Evolutionary conservation across 1,140 invertebrate species (phyloP).

Genomic region (Leptopilina boulardi): DNA sequence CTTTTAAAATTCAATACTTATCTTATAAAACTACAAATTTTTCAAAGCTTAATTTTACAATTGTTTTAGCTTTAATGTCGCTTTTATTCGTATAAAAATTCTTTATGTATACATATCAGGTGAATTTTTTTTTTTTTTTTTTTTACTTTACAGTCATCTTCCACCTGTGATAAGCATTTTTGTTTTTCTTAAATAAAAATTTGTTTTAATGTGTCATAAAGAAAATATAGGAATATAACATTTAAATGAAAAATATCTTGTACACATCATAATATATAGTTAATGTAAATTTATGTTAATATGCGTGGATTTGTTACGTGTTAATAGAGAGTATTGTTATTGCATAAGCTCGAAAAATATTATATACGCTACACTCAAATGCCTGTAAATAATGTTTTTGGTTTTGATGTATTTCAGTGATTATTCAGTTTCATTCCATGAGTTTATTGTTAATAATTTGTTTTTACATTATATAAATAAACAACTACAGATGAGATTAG

Average conservation of each 20-base stretch:
- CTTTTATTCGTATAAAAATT: background rate
- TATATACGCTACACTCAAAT: background rate
- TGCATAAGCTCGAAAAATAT: background rate
- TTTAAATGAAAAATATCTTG: background rate
- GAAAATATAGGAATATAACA: background rate
- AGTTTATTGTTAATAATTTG: background rate
- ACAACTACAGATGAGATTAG: background rate
- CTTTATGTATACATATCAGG: background rate
- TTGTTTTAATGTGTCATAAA: slow-evolving; percentile 6
- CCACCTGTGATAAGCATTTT: slow-evolving; percentile 20
- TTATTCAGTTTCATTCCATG: background rate
- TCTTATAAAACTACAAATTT: background rate
- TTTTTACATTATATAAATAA: background rate
- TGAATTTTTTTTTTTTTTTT: slow-evolving; percentile 12
- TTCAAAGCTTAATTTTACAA: background rate
- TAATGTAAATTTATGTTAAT: slow-evolving; percentile 2
- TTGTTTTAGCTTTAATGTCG: background rate
- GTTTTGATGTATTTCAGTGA: background rate
- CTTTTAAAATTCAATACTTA: background rate
- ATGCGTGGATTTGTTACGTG: background rate
- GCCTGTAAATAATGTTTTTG: background rate
- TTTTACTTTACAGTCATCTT: slow-evolving; percentile 11
- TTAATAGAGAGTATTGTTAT: slow-evolving; percentile 12
- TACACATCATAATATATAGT: background rate
- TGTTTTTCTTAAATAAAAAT: background rate